Evolutionary conservation across 1,140 invertebrate genomes (phyloP), one percentile per base, ranked within the genome.

Genomic region (Bombyx mandarina): DNA sequence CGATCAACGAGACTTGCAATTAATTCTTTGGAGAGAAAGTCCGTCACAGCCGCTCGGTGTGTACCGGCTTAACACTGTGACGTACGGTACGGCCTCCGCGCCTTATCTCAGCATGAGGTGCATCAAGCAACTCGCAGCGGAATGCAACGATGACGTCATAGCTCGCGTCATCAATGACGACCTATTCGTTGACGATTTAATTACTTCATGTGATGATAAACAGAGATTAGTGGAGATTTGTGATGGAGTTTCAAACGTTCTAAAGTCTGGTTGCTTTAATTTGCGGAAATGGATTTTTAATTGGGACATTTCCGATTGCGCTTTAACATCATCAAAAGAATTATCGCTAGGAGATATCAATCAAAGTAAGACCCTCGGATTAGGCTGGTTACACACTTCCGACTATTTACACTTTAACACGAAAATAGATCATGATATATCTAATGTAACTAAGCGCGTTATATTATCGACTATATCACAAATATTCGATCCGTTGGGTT

Each of bases 11-110:
- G 56, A 71, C 8, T 61, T 65, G 35, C 63, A 61, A 50, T 58
- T 73, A 42, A 80, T 88, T n/a, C 12, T 85, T 0, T 86, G 82
- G 66, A 43, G 64, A 12, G 54, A 54, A 54, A 56, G 63, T 45
- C 22, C 42, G 0, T 43, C 43, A 61, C 43, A 59, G 6, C 48
- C 56, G 0, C 18, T 60, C 42, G 45, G 56, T 45, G 10, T 65
- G 5, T 61, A 57, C 10, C 48, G 48, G 6, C 45, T 61, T 6
- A 58, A 65, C 45, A 61, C 58, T 0, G 58, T 64, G 0, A 57
- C 58, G 1, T 64, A 64, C 52, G 62, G 62, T 6, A 64, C 62
- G 8, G 58, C 62, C 1, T 60, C 58, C 0, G 62, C 62, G 22
- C 59, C 63, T 2, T 61, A 43, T 51, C 43, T 61, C 7, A 54